These are phyloP conservation scores for Tanypteryx hageni DNA, from an alignment of 2,888 invertebrate genomes.

Conservation along the genomic window DNA sequence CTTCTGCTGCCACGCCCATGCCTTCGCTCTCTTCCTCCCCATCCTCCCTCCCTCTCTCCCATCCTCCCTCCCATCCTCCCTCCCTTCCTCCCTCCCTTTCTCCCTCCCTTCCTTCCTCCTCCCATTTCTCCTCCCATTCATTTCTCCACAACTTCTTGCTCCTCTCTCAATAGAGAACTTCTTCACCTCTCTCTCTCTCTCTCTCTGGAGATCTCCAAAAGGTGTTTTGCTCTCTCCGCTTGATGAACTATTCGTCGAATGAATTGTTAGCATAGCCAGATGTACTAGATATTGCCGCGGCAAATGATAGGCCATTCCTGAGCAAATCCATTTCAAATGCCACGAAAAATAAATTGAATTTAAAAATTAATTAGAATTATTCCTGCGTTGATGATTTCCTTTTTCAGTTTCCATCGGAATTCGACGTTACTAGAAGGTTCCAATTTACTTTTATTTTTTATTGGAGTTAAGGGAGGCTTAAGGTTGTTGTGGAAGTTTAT, in stretches of 20 bases:
- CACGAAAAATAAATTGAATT: too few relatives aligned
- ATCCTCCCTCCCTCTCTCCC: neutral
- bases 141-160: neutral
- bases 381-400: too few relatives aligned
- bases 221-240: conserved; percentile 8
- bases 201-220: neutral
- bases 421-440: too few relatives aligned
- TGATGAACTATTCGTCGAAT: conserved; percentile 35
- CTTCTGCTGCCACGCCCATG: conserved; percentile 1
- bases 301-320: neutral
- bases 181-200: neutral
- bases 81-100: neutral
- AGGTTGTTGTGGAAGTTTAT: too few relatives aligned
- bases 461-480: too few relatives aligned
- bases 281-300: neutral
- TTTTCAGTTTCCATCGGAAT: too few relatives aligned
- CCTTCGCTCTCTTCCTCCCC: neutral
- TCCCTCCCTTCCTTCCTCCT: neutral
- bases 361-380: too few relatives aligned
- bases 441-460: too few relatives aligned
- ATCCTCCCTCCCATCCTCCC: too few relatives aligned
- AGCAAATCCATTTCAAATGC: too few relatives aligned
- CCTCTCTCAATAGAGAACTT: neutral
- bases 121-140: neutral
- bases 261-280: conserved; percentile 30